Conservation (phyloP, 37 sponge, comb jelly and placozoan genomes). For the Diacarnus erythraeanus region DNA sequence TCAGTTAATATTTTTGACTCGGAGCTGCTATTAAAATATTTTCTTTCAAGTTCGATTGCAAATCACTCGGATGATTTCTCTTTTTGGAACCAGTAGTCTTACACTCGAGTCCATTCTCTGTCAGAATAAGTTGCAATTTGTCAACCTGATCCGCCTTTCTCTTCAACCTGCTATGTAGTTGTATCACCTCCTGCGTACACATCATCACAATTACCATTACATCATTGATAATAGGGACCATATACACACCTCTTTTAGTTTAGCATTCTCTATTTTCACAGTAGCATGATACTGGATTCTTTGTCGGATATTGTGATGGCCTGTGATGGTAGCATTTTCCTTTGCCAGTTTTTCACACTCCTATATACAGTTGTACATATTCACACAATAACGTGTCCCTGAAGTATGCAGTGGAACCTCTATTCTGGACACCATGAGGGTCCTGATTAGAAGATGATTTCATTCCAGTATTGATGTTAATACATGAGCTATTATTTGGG, state of each 20-base stretch:
- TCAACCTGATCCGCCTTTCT: slow-evolving; percentile 25
- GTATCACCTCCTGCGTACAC: slow-evolving; percentile 53
- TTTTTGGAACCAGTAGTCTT: neutral
- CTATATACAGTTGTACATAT: slow-evolving; percentile 6
- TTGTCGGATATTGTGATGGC: slow-evolving; percentile 80
- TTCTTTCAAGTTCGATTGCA: neutral
- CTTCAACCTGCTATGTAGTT: slow-evolving; percentile 19
- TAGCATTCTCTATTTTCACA: slow-evolving; percentile 72
- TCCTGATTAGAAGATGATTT: too few relatives aligned
- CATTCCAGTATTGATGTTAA: too few relatives aligned
- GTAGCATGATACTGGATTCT: slow-evolving; percentile 80
- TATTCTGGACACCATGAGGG: too few relatives aligned
- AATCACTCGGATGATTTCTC: neutral
- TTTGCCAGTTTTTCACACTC: slow-evolving; percentile 60
- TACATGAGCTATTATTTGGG: too few relatives aligned
- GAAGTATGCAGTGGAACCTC: too few relatives aligned
- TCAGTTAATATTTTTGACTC: neutral
- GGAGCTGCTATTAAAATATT: neutral
- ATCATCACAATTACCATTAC: neutral
- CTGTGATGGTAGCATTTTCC: slow-evolving; percentile 69
- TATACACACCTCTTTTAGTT: slow-evolving; percentile 68
- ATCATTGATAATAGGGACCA: neutral
- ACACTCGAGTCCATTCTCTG: slow-evolving; percentile 5
- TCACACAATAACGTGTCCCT: neutral
- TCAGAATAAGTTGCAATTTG: slow-evolving; percentile 18